Evolutionary conservation across 2,113 vertebrate genomes (phyloP).

Genomic region (Elgaria multicarinata): DNA sequence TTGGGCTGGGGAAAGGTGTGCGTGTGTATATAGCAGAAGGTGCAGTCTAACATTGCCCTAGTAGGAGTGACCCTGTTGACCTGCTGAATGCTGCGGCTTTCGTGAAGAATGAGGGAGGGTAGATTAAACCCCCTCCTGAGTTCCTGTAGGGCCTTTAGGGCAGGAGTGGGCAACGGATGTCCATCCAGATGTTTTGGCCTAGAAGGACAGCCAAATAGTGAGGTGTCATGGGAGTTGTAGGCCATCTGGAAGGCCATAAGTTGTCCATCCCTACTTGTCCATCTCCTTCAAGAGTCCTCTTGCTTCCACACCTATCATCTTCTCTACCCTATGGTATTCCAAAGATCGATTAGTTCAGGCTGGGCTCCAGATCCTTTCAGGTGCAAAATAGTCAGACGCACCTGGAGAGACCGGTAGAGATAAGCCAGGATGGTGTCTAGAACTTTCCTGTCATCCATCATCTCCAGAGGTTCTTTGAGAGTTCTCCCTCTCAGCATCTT

Average conservation of each 20-base stretch:
- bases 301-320: neutral
- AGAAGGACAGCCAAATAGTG: no score
- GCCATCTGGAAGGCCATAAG: no score
- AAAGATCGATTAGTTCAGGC: neutral
- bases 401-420: neutral
- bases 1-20: no score
- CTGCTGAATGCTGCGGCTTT: neutral
- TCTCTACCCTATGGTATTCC: neutral
- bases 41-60: no score
- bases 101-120: neutral
- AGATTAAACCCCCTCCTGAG: neutral
- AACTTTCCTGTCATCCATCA: neutral
- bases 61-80: no score
- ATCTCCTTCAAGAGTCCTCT: neutral
- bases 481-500: neutral
- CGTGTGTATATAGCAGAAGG: no score
- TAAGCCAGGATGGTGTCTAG: neutral
- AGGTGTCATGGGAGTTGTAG: no score
- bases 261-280: neutral
- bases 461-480: neutral
- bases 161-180: no score
- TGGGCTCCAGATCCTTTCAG: neutral
- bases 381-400: neutral
- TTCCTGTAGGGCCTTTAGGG: neutral
- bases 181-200: no score